Conservation (phyloP, 2,888 invertebrate genomes). For the Taenaris catops region DNA sequence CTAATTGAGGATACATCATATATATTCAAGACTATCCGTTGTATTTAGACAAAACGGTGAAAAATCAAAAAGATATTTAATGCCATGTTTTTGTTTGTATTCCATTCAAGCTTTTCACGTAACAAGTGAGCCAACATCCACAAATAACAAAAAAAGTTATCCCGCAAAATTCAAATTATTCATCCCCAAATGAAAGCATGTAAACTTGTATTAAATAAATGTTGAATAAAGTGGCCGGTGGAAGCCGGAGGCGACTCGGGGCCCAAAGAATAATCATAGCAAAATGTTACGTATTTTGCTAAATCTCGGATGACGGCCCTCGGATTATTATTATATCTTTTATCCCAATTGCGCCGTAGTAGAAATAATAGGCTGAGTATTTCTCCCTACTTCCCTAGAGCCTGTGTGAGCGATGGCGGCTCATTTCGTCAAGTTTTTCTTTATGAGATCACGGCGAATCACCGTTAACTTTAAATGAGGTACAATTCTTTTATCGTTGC, state of each 20-base stretch:
- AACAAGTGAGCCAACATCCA: not conserved
- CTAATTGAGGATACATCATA: too few relatives aligned
- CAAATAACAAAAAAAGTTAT: constrained; percentile 2
- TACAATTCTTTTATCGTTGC: constrained; percentile 12
- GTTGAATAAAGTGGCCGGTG: constrained; percentile 15
- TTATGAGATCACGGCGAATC: constrained; percentile 21
- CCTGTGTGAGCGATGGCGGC: constrained; percentile 38
- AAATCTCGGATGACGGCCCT: constrained; percentile 37
- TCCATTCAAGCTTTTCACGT: too few relatives aligned
- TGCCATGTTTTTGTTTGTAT: too few relatives aligned
- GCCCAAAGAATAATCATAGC: constrained; percentile 21
- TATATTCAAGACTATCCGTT: too few relatives aligned
- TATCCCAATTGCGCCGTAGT: constrained; percentile 46
- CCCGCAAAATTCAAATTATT: constrained; percentile 4
- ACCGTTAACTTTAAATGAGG: constrained; percentile 19
- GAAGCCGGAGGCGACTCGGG: constrained; percentile 5
- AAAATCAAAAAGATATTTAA: too few relatives aligned
- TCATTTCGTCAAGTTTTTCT: constrained; percentile 25
- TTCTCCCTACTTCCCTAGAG: constrained; percentile 36
- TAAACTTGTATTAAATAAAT: constrained; percentile 17
- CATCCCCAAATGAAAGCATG: constrained; percentile 11
- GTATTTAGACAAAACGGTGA: too few relatives aligned
- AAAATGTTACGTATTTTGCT: constrained; percentile 35
- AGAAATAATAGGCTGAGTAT: constrained; percentile 51
- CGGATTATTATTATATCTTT: constrained; percentile 45